Conservation (phyloP, 2,888 invertebrate species). For the Euclidia mi region DNA sequence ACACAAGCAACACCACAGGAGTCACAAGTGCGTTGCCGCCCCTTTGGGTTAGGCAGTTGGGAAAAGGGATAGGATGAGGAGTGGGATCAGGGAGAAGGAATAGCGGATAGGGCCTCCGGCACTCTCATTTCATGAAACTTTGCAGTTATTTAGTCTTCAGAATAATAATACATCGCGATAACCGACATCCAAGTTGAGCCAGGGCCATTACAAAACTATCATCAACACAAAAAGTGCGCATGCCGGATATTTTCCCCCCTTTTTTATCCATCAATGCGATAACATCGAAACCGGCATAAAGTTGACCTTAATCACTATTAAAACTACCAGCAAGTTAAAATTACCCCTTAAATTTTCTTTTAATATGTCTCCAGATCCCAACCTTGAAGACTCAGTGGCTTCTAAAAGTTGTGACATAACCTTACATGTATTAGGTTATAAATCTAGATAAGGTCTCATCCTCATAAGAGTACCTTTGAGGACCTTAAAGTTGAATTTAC, state of each 20-base stretch:
- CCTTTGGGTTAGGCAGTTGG: no score
- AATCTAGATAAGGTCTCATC: constrained; percentile 1
- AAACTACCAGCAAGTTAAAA: neutral
- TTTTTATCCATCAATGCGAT: neutral
- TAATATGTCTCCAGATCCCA: neutral
- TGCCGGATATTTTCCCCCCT: neutral
- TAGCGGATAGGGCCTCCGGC: no score
- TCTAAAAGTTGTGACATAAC: neutral
- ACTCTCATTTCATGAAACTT: no score
- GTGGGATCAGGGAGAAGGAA: no score
- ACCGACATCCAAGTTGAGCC: no score
- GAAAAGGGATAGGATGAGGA: no score
- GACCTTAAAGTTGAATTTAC: constrained; percentile 9
- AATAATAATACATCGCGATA: no score
- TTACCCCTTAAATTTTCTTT: neutral
- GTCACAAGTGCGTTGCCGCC: no score
- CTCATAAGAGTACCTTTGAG: constrained; percentile 8
- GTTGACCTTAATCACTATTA: neutral
- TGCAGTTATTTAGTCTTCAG: no score
- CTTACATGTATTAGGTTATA: constrained; percentile 1
- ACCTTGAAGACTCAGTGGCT: neutral
- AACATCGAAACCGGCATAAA: neutral
- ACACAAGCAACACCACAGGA: no score
- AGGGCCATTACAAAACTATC: no score
- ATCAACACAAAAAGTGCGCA: no score